A percentile compares a stretch with the other conserved stretches of the same genome.
Evolutionary conservation across 2,113 vertebrate genomes (phyloP).

Genomic region (Sturnus vulgaris): DNA sequence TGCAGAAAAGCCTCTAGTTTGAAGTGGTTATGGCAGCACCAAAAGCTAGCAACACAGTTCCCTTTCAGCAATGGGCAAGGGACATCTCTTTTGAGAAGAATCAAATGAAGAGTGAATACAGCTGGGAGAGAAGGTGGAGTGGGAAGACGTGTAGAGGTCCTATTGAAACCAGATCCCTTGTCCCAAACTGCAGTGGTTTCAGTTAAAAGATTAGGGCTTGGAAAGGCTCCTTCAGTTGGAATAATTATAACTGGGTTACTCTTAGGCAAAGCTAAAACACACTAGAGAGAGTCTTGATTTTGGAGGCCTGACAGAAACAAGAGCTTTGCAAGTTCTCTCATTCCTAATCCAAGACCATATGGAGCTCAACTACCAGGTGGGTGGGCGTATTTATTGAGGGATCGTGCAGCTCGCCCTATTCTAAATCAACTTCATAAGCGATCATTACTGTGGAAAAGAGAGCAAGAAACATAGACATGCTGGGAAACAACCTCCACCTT

Average conservation of each 20-base stretch:
- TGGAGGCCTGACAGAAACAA: constrained; percentile 16
- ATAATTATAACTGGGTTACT: constrained; percentile 2
- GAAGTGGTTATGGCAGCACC: background rate
- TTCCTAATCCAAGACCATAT: constrained; percentile 3
- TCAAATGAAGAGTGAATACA: background rate
- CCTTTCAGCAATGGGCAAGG: background rate
- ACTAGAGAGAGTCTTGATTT: background rate
- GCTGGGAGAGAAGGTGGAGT: background rate
- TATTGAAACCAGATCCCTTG: background rate
- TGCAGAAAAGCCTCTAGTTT: background rate
- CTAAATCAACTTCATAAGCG: background rate
- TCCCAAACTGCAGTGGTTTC: background rate
- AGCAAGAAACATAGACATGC: background rate
- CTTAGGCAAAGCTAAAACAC: background rate
- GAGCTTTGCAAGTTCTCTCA: background rate
- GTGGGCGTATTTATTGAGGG: background rate
- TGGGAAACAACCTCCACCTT: background rate
- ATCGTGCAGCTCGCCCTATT: background rate
- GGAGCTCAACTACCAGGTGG: background rate
- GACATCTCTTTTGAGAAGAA: background rate
- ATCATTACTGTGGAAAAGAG: background rate
- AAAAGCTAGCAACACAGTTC: background rate
- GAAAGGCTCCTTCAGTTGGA: background rate
- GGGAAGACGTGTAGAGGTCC: background rate
- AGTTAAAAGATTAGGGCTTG: constrained; percentile 1